Base-by-base conservation (phyloP, 2,113 vertebrate species). In the Zingel zingel region DNA sequence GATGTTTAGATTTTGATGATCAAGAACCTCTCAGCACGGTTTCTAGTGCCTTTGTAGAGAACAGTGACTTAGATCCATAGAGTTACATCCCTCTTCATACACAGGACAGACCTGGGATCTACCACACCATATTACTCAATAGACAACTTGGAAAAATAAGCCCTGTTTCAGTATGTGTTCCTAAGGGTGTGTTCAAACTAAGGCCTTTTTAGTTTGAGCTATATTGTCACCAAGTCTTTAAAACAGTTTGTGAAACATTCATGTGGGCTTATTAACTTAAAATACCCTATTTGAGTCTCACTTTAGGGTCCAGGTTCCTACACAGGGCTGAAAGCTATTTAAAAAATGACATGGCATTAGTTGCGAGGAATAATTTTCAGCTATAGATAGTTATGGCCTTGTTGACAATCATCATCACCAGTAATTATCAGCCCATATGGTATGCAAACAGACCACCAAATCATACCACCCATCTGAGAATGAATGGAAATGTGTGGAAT, bases 1-100 rank as follows among this genome's bases (percentile, higher is more conserved):
- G 80, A 73, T 85, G 65, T 87, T 76, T 76, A 23, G 53, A 76
- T 79, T 79, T 61, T 65, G 43, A 51, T 66, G 75, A 87, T 47
- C 7, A 48, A 83, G 79, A 89, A 84, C 83, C 87, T 86, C 72
- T 90, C 83, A 83, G 91, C 85, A 83, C 57, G 85, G 89, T 93
- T 92, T 92, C 85, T 86, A 95, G 95, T 95, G 95, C 94, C 95
- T 95, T 95, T 81, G 87, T 90, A 87, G 89, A 91, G 88, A 91
- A 91, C 88, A 81, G 74, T 79, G 69, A 87, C 90, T 83, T 86
- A 39, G 68, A 84, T 64, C 81, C 83, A 77, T 61, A 66, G 62
- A 78, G 33, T 61, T 71, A 6, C 72, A 82, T 78, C 62, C 75
- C 70, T 70, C 58, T 58, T 77, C 80, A 86, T 70, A 47, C 47